Evolutionary conservation across 2,888 invertebrate species (phyloP).

Genomic region (Drosophila kuntzei): DNA sequence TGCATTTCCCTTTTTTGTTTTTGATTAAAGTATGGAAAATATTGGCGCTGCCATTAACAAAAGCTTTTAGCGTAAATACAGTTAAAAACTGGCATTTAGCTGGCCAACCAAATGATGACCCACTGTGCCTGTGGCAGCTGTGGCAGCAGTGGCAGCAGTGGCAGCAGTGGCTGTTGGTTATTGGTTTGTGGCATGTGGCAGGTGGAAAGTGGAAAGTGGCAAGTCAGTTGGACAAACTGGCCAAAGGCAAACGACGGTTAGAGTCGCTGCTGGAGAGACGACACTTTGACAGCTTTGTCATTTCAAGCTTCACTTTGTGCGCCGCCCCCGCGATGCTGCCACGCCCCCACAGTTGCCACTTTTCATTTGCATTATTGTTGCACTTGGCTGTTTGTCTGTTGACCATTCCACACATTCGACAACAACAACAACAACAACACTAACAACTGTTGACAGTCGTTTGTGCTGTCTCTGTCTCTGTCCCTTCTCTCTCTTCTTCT

Average conservation of each 20-base stretch:
- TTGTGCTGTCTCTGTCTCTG: slow-evolving; percentile 33
- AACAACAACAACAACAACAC: slow-evolving; percentile 33
- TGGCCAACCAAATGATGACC: slow-evolving; percentile 11
- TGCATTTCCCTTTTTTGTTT: slow-evolving; percentile 16
- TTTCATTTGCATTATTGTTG: slow-evolving; percentile 62
- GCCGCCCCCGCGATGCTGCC: neutral
- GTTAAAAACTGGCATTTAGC: slow-evolving; percentile 53
- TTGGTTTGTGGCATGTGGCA: neutral
- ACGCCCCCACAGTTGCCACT: slow-evolving; percentile 16
- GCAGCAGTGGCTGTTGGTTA: slow-evolving; percentile 7
- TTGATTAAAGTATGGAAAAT: slow-evolving; percentile 60
- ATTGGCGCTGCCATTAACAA: slow-evolving; percentile 73
- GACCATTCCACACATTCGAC: slow-evolving; percentile 23
- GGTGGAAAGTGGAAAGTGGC: neutral
- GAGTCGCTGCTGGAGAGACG: slow-evolving; percentile 26
- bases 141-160: slow-evolving; percentile 11
- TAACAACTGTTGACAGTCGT: slow-evolving; percentile 57
- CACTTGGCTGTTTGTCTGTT: slow-evolving; percentile 22
- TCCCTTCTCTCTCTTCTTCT: neutral
- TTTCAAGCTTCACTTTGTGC: slow-evolving; percentile 60
- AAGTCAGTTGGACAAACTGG: slow-evolving; percentile 24
- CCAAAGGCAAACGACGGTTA: slow-evolving; percentile 26
- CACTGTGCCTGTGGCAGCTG: slow-evolving; percentile 2
- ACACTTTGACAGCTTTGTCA: slow-evolving; percentile 79
- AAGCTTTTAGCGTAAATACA: slow-evolving; percentile 72